These are phyloP conservation scores for Oopsacas minuta DNA, from an alignment of 37 sponge, comb jelly and placozoan genomes.

Conservation along the genomic window DNA sequence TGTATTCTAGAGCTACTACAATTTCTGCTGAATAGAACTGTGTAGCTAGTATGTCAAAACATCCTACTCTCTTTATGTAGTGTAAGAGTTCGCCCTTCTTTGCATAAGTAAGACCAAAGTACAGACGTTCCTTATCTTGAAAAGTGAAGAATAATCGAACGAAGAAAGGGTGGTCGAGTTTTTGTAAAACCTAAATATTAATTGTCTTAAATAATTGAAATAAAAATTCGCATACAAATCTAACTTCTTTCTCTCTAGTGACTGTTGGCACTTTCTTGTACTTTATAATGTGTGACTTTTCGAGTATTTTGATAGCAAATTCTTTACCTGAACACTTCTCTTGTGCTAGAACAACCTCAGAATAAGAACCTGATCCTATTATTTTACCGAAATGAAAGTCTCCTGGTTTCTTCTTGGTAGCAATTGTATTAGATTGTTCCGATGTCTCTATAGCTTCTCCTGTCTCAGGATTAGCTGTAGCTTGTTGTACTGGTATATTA, in stretches of 20 bases:
- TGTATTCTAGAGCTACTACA: slow-evolving; percentile 73
- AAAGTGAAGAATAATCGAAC: slow-evolving; percentile 91
- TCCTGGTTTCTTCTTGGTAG: slow-evolving; percentile 29
- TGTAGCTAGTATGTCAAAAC: slow-evolving; percentile 74
- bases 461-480: neutral
- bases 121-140: slow-evolving; percentile 80
- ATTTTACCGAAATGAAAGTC: slow-evolving; percentile 81
- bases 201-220: neutral
- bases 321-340: slow-evolving; percentile 56
- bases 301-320: slow-evolving; percentile 87
- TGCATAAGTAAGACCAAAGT: slow-evolving; percentile 81
- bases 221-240: neutral
- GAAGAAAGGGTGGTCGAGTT: slow-evolving; percentile 75
- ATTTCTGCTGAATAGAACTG: slow-evolving; percentile 83
- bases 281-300: slow-evolving; percentile 74
- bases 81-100: slow-evolving; percentile 73
- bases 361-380: slow-evolving; percentile 85
- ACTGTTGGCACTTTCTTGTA: slow-evolving; percentile 92
- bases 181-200: slow-evolving; percentile 33
- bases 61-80: slow-evolving; percentile 66
- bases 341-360: slow-evolving; percentile 50
- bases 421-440: neutral
- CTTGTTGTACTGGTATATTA: too few species aligned
- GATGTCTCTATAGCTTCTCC: neutral
- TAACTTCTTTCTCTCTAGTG: slow-evolving; percentile 67